Base-by-base conservation (phyloP, 2,113 vertebrate species). In the Telmatochromis sp. region DNA sequence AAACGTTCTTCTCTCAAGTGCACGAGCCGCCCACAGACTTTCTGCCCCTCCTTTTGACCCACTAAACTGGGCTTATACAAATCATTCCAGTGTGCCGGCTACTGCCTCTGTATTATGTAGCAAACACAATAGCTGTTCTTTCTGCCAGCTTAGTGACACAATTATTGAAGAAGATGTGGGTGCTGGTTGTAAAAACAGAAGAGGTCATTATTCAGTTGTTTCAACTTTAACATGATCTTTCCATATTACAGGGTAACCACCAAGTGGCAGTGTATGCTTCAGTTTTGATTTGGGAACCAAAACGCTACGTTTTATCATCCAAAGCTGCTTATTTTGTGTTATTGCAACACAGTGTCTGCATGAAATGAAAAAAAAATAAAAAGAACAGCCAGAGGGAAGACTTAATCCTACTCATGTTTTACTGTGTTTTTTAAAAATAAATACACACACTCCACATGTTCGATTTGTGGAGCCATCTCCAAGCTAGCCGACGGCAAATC, bases 241-340 rank as follows among this genome's bases (percentile, higher is more conserved):
- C 17, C 54, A 80, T 57, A 40, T 84, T 87, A 26, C 55, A 73
- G 9, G 12, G 10, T 50, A 85, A 80, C 90, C 91, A 88, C 87
- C 40, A 23, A 91, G 94, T 88, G 93, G 94, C 93, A 92, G 83
- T 93, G 85, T 88, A 78, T 84, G 63, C 89, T 81, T 89, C 83
- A 2, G 50, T 75, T 90, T 88, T 75, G 83, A 26, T 71, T 7
- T 26, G 35, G 57, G 17, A 63, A 81, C 42, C 54, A 47, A 51
- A 54, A 65, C 6, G 3, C 5, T 3, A 4, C 9, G 21, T 53
- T 35, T 83, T 81, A 19, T 51, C 60, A 89, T 86, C 71, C 60
- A 47, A 81, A 84, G 17, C 53, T 63, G 57, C 58, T 21, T 81
- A 65, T 47, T 87, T 11, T n/a, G 33, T 51, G 47, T n/a, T 47